Evolutionary conservation across 2,113 vertebrate genomes (phyloP).

Genomic region (Psilopsiagon aymara): DNA sequence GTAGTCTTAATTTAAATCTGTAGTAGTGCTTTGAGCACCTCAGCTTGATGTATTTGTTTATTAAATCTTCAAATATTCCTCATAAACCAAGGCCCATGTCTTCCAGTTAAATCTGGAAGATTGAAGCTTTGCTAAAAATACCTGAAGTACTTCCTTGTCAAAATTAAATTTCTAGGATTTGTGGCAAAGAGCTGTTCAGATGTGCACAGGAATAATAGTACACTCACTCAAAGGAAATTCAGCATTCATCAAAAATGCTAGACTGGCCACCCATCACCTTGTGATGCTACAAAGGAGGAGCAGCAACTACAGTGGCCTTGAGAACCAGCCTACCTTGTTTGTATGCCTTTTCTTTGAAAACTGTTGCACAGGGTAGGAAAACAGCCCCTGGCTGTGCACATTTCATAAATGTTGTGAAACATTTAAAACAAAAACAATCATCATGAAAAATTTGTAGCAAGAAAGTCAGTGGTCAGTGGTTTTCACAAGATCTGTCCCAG

Average conservation of each 20-base stretch:
- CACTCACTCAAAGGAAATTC: background rate
- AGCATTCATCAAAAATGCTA: background rate
- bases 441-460: background rate
- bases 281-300: background rate
- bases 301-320: background rate
- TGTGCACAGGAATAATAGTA: background rate
- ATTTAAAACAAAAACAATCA: background rate
- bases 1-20: background rate
- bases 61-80: slow-evolving; percentile 5
- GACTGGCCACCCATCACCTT: background rate
- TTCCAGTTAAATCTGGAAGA: background rate
- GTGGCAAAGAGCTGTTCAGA: background rate
- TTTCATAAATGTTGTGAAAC: background rate
- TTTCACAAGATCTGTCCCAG: background rate
- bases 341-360: background rate
- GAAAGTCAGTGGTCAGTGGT: background rate
- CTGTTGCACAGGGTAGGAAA: background rate
- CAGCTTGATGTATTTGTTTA: background rate
- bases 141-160: background rate
- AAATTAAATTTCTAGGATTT: background rate
- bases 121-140: background rate
- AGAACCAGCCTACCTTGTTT: background rate
- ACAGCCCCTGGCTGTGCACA: background rate
- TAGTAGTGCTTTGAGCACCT: background rate
- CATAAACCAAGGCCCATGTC: background rate